Evolutionary conservation across 1,140 invertebrate species (phyloP), one percentile per base, ranked within the genome.

Genomic region (Tetranychus cinnabarinus): DNA sequence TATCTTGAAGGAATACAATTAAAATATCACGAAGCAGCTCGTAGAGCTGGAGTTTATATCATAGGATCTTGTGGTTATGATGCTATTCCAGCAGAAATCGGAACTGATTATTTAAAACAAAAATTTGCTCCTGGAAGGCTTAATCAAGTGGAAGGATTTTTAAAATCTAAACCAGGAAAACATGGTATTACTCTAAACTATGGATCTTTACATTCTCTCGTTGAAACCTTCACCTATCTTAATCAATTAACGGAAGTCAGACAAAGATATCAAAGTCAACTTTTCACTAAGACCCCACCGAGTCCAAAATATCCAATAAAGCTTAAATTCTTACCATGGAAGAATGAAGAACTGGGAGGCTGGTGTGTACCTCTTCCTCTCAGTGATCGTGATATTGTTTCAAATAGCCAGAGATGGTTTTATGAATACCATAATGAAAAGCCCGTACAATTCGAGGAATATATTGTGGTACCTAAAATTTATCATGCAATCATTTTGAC

Each of bases 21-120:
- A 52, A 73, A 83, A 65, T 90, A 92, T 71, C 76, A 86, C 66
- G 75, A 81, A 59, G 71, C 76, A 58, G 91, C 92, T 0, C 72
- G 80, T 69, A 79, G 88, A 60, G 82, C 81, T n/a, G 82, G 77
- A 33, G 75, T 58, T 31, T 58, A 58, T 33, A 74, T 93, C 8
- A 73, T 96, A 13, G 86, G 84, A 63, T 82, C 86, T 15, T 93
- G 88, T 74, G 91, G 90, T 1, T 86, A 90, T 69, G 90, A 92
- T 67, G 75, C 70, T 60, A 83, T 97, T 66, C 89, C 90, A 4
- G 77, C 79, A 52, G 91, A 97, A 69, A 74, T 90, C 70, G 91
- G 91, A 23, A 47, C 85, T 86, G 8, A 86, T 85, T 69, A 78
- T 82, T 34, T 69, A 70, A 2, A 79, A 66, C 31, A 83, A 83